Base-by-base conservation (phyloP, 2,888 invertebrate genomes). In the Elysia crispata region DNA sequence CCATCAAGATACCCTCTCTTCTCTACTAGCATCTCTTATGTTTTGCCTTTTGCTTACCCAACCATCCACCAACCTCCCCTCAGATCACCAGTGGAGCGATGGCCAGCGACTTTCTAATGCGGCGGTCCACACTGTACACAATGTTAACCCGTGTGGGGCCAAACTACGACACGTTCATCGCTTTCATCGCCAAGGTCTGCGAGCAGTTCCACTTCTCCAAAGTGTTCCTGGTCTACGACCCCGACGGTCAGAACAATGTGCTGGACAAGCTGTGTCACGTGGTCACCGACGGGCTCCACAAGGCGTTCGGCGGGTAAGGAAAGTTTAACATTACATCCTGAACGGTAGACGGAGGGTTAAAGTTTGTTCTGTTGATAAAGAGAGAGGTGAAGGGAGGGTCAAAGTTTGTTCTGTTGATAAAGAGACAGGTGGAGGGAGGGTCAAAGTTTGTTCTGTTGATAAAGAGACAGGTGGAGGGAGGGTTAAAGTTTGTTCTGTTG, bases 181-280 rank as follows among this genome's bases (percentile, higher is more conserved):
- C 64, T 8, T 79, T 74, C 57, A 20, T 79, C 23, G 25, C 31
- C 25, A 20, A n/a, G 3, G 18, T 74, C n/a, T 74, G 66, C 33
- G 1, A 69, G 0, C 66, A 74, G 28, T 79, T 67, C 62, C 8
- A 33, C 13, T 79, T 64, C 69, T 23, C 20, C 33, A n/a, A 30
- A 18, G 57, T 75, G 33, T 49, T 31, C 30, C 50, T 74, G 18
- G 72, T 89, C 0, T 89, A 89, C 70, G 85, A 89, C 49, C 88
- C 88, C 0, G 54, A 81, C 0, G 89, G 88, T 20, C 88, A 89
- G 74, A 76, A 69, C 25, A 69, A 86, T 33, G 82, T 88, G 13
- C 81, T 86, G n/a, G 84, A 81, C 18, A 83, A 83, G 18, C 85
- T 86, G 72, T 89, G 89, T 72, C 88, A 88, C 70, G 85, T 89